Base-by-base conservation (phyloP, 2,888 invertebrate species). In the Zelleria hepariella region DNA sequence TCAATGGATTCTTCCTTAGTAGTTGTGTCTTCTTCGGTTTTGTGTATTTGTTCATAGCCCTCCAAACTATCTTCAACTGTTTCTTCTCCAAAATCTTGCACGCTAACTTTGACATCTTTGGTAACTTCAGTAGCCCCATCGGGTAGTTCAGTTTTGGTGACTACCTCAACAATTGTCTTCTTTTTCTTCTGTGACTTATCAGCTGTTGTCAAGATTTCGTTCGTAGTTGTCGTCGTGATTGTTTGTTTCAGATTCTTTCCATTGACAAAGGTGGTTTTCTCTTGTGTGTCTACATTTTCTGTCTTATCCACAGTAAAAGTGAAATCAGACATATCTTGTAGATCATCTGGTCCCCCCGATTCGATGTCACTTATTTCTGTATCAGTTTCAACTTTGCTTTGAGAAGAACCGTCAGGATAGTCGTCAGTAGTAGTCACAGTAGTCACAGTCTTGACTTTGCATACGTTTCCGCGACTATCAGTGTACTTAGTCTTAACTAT, bases 381-480 rank as follows among this genome's bases (percentile, higher is more conserved):
- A 62, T 75, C 86, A 27, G 74, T 81, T 57, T 88, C 87, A 24
- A 84, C 74, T 66, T 83, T 84, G 1, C 82, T 81, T 32, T 73
- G 76, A 7, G 82, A 80, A 6, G 87, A 87, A 48, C 88, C 86
- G 63, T 89, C 89, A 20, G 89, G 88, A 63, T 83, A 88, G 58
- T 77, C 73, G 63, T 90, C 88, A 26, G 81, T 85, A 8, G 84
- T 87, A 8, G 81, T 84, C 0, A 81, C 66, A 23, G 73, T 75
- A 15, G 78, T 82, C 1, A 77, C 74, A 7, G 76, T 86, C 63
- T 89, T 89, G 21, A 87, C 61, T 69, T 88, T 89, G 60, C 68
- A 76, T 15, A 78, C 72, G 56, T 69, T 66, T 1, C 74, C 78
- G 49, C 74, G 61, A 18, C 63, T 65, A 67, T 89, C 80, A 2